Base-by-base conservation (phyloP, 2,113 vertebrate genomes). In the Choloepus hoffmanni region DNA sequence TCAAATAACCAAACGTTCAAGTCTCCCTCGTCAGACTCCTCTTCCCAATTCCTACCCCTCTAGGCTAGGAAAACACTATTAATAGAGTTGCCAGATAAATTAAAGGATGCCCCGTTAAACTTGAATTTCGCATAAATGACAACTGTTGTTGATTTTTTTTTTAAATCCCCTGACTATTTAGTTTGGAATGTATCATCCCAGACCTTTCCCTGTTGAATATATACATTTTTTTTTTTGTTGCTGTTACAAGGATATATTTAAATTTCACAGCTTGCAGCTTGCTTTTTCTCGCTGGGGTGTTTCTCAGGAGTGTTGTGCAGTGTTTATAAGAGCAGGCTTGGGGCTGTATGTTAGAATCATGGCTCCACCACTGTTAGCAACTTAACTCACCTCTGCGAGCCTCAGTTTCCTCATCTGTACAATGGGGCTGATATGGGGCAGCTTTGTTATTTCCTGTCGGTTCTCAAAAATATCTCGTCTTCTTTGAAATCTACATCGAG, bases 211-310 rank as follows among this genome's bases (percentile, higher is more conserved):
- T 86, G 7, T 3, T 1, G 15, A 30, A 2, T 8, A 0, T 2
- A 7, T 2, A 16, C 48, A 0, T 21, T 2, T 10, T 53, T 53
- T 45, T 53, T 45, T 36, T 14, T 5, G 2, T 19, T 18, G 7
- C 24, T 8, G 40, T 26, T 7, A 15, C 24, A 2, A 62, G 77
- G 73, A 10, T 8, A 13, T 33, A 26, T 79, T 76, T 50, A 4
- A 1, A 1, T n/a, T 23, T 18, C 9, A 0, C 13, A 2, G 23
- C 15, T 77, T 7, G 7, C 8, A 1, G 16, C n/a, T 65, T 12
- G 15, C 26, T 43, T 33, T 28, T 73, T 43, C 30, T 33, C 53
- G 11, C 43, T 0, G 0, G 3, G 5, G 28, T 26, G 24, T 78
- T 36, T 77, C 50, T 14, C 7, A 24, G 70, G 14, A 68, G 4